Evolutionary conservation across 2,113 vertebrate species (phyloP), one percentile per base, ranked within the genome.

Genomic region (Python bivittatus): DNA sequence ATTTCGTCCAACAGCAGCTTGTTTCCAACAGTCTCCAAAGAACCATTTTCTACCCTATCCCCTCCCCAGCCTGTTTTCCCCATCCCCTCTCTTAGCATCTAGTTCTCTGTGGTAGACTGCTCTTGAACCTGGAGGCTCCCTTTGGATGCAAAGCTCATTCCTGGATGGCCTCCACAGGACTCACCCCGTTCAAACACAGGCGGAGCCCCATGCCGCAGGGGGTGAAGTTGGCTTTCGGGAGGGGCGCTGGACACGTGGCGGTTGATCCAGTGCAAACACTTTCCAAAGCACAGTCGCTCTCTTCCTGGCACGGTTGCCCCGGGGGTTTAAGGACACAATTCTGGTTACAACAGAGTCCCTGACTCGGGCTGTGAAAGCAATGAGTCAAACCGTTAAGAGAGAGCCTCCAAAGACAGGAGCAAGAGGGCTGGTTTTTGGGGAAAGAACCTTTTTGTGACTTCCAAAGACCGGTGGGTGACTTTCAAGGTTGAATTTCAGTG

Each of bases 161-260:
- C 48, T 29, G 48, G 12, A 9, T 48, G 2, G 44, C 44, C 23
- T 33, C 48, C 64, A 33, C 1, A 2, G 56, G 6, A 92, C 92
- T 96, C 95, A 98, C 98, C 98, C 98, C 98, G 1, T 96, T 97
- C 83, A 97, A 54, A 85, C 98, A 98, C 89, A 98, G 96, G 0
- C 97, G 97, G 0, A 97, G 98, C 44, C 96, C 97, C 79, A 95
- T 79, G 61, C 96, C 97, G 95, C 98, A 98, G 89, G 96, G 27
- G 0, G 97, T 98, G 93, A 98, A 95, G 95, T 98, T 97, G 58
- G 97, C 96, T 94, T 98, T 98, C 88, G 91, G 87, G 3, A 38
- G 17, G 20, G 97, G 88, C 0, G 48, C 33, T 0, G 98, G 97
- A 86, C 98, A 98, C 88, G 79, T 0, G 0, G 98, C 91, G 1